phyloP scores from a whole-genome alignment of 2,113 vertebrate species.

The Monarcha castaneiventris region DNA sequence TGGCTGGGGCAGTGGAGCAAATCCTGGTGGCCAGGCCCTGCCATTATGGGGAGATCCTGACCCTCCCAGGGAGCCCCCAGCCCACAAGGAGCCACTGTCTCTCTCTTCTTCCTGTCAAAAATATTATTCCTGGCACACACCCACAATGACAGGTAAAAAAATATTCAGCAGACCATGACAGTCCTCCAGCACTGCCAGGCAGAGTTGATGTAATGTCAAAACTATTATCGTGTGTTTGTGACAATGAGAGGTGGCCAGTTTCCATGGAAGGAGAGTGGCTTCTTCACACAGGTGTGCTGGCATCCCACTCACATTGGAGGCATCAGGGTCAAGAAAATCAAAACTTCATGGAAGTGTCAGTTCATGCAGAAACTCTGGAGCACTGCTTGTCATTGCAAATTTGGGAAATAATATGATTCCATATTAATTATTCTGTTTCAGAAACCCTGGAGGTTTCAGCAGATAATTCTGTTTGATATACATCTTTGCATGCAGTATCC shows the following conservation, averaged over 20 bases:
- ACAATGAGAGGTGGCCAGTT: not conserved
- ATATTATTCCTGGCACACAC: not conserved
- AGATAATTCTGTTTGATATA: not conserved
- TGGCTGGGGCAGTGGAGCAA: not conserved
- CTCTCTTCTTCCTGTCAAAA: not conserved
- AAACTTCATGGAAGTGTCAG: not conserved
- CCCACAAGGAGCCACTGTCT: not conserved
- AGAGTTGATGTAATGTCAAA: not conserved
- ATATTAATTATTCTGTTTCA: not conserved
- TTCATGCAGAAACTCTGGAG: not conserved
- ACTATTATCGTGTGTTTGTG: not conserved
- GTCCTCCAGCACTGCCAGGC: not conserved
- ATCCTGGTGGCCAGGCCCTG: not conserved
- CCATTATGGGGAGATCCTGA: too few relatives aligned
- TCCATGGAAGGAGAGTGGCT: not conserved
- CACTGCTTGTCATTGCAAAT: not conserved
- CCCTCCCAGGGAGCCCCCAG: accelerated
- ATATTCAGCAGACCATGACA: not conserved
- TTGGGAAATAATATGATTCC: not conserved
- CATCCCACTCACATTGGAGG: not conserved
- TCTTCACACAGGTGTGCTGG: accelerated
- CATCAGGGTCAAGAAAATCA: not conserved
- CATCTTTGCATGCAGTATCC: not conserved
- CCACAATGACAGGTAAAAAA: not conserved
- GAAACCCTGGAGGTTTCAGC: not conserved